These are phyloP conservation scores for Columba livia DNA, from an alignment of 2,113 vertebrate genomes.

Conservation along the genomic window DNA sequence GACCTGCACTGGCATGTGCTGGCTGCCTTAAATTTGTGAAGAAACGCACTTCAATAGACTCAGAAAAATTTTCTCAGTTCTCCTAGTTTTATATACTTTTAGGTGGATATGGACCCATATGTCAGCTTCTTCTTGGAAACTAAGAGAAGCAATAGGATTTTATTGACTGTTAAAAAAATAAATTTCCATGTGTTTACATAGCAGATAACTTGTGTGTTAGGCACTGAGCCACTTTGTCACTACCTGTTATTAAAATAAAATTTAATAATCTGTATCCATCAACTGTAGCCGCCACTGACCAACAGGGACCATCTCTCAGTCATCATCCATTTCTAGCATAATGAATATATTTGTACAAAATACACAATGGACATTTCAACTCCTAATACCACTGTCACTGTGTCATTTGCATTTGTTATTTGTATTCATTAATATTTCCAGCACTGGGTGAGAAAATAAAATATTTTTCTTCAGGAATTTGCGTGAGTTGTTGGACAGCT, in stretches of 20 bases:
- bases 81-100: background rate
- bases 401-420: constrained; percentile 37
- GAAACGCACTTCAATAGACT: background rate
- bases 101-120: background rate
- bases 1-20: rapidly evolving
- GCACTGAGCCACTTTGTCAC: constrained; percentile 19
- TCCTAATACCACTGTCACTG: background rate
- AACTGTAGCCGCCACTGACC: background rate
- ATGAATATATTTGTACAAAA: constrained; percentile 28
- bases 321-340: background rate
- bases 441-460: constrained; percentile 38
- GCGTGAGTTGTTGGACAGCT: background rate
- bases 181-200: background rate
- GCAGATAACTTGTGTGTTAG: background rate
- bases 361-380: constrained; percentile 16
- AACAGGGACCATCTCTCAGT: background rate
- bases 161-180: background rate
- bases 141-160: background rate
- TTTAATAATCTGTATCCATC: constrained; percentile 48
- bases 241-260: constrained; percentile 35
- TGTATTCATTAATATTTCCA: constrained; percentile 43
- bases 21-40: background rate
- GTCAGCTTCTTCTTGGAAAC: background rate
- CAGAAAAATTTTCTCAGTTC: background rate
- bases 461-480: constrained; percentile 39